Evolutionary conservation across 2,113 vertebrate species (phyloP).

Genomic region (Acrocephalus arundinaceus): DNA sequence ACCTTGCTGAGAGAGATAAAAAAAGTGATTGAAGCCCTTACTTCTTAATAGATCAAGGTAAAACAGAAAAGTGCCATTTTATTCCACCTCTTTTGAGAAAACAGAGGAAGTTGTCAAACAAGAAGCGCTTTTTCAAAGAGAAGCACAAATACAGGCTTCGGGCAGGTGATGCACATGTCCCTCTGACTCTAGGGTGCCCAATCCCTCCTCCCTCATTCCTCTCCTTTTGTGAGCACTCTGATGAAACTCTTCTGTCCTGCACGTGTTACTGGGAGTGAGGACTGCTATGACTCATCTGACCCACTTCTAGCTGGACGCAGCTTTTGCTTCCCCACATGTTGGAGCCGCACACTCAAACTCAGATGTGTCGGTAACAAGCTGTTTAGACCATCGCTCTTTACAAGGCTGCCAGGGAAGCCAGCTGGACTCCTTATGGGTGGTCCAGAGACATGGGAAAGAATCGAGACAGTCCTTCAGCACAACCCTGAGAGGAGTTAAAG

Average conservation of each 20-base stretch:
- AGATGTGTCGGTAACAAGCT: neutral
- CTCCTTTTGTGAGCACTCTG: accelerated
- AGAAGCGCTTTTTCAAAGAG: neutral
- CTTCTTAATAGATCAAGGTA: neutral
- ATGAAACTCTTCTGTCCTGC: neutral
- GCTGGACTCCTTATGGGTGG: slow-evolving; percentile 47
- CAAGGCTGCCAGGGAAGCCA: slow-evolving; percentile 15
- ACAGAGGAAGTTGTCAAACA: neutral
- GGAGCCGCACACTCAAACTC: neutral
- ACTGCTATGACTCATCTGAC: slow-evolving; percentile 32
- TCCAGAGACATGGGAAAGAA: neutral
- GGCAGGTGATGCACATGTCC: neutral
- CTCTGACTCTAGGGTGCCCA: neutral
- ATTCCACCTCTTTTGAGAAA: neutral
- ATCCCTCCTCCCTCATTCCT: neutral
- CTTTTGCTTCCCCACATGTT: neutral
- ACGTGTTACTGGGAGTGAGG: neutral
- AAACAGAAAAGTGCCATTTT: neutral
- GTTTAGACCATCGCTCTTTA: neutral
- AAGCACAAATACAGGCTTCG: neutral
- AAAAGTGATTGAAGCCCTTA: neutral
- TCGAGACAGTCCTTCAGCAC: neutral
- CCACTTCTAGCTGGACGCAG: slow-evolving; percentile 23
- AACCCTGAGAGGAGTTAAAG: neutral
- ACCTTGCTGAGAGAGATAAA: neutral